Base-by-base conservation (phyloP, 1,140 invertebrate genomes). In the Heliconius hewitsoni region DNA sequence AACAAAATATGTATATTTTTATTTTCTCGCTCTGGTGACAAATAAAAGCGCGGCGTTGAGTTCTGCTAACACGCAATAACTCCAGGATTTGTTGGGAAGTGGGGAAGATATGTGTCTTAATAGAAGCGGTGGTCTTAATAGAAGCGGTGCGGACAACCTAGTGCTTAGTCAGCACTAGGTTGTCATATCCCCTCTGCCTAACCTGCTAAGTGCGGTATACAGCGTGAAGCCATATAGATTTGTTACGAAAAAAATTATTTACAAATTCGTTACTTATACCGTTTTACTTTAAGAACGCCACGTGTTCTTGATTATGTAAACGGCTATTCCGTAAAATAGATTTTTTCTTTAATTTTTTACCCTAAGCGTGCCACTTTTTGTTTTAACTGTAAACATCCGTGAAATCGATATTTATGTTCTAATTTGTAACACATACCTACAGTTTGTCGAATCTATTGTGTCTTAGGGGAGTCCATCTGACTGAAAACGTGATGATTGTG, bases 361-460 rank as follows among this genome's bases (percentile, higher is more conserved):
- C 23, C 27, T 27, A 60, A 60, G 60, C 60, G 60, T 66, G 60
- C 60, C 60, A 66, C 27, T 66, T 66, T 30, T 66, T 66, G 60
- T 66, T 9, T 66, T 66, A 66, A 66, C 60, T 66, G 30, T 66
- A 66, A 66, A 66, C 27, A 66, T n/a, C 60, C 60, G 27, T 66
- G 60, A 66, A 66, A 66, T 13, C 23, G 60, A 27, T 66, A 66
- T 66, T 66, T 66, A 66, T 30, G 23, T 66, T 66, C 8, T 66
- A 66, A 66, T 66, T 66, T 66, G 60, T 66, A 66, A 66, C 60
- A 66, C 34, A 4, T 30, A 30, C 60, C 2, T 66, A 66, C n/a
- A 66, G 60, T 19, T 52, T 19, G 18, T 18, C 18, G 18, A 19
- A 18, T 52, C 4, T 5, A 52, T 52, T 52, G 18, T 46, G 4